phyloP scores from a whole-genome alignment of 2,888 invertebrate species.

The Philereme vetulata region DNA sequence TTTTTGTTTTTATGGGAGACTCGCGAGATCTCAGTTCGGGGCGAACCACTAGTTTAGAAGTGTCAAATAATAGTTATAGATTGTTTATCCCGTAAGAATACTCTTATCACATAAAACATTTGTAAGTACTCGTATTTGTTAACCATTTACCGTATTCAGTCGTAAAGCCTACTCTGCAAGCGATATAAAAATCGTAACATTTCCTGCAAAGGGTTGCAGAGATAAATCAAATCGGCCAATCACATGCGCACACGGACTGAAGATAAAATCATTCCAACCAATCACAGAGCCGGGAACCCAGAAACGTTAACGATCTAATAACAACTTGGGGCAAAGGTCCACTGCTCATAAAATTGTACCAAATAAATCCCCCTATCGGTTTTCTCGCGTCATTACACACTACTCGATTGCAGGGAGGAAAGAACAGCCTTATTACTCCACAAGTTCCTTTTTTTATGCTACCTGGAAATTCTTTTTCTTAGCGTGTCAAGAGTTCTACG shows the following conservation, averaged over 20 bases:
- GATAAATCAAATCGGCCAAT: slow-evolving; percentile 30
- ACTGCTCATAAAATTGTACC: slow-evolving; percentile 34
- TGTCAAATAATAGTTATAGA: no score
- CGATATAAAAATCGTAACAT: slow-evolving; percentile 16
- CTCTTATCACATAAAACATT: not conserved
- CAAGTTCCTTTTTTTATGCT: slow-evolving; percentile 1
- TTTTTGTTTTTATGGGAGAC: no score
- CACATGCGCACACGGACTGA: slow-evolving; percentile 14
- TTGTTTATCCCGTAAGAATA: no score
- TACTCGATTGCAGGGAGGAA: slow-evolving; percentile 16
- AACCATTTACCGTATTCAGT: not conserved
- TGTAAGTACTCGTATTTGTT: not conserved
- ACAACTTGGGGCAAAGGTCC: slow-evolving; percentile 27
- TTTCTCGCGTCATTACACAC: slow-evolving; percentile 38
- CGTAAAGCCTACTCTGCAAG: not conserved
- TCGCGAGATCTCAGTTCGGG: no score
- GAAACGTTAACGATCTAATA: slow-evolving; percentile 34
- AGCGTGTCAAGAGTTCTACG: no score
- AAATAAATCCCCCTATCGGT: slow-evolving; percentile 40
- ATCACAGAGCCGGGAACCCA: slow-evolving; percentile 21
- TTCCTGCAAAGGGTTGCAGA: slow-evolving; percentile 6
- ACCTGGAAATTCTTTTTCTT: no score
- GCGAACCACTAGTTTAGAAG: no score
- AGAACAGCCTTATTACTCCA: slow-evolving; percentile 8
- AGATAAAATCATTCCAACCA: slow-evolving; percentile 27